Evolutionary conservation across 2,888 invertebrate genomes (phyloP), one percentile per base, ranked within the genome.

Genomic region (Palloptera scutellata): DNA sequence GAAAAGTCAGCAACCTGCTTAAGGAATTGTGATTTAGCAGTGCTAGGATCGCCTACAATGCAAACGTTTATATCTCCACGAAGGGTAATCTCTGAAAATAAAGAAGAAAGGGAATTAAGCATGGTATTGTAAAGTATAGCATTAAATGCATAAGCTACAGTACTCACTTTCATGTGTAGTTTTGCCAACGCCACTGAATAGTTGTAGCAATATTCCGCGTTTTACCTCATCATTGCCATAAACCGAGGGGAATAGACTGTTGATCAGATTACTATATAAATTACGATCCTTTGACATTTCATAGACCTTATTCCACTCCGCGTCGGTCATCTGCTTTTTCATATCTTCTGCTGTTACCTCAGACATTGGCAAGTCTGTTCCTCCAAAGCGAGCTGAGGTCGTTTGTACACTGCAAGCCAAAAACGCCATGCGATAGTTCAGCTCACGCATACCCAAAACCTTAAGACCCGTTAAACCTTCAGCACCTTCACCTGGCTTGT

Each of bases 141-240:
- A 30, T 30, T 30, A 4, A 6, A 2, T 30, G 6, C 30, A 30
- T 2, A 4, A 4, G 30, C 6, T 30, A 30, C 30, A 6, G n/a
- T 48, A 77, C 78, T 79, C 74, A 88, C 89, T 91, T 87, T 98
- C 98, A 43, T 90, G 86, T 0, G 98, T 98, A 20, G 91, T 93
- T 86, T 99, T 99, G 0, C 94, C 91, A 0, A 99, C 98, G 0
- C 99, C 99, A 5, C 99, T 96, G 83, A 99, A 98, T 75, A 99
- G 83, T 94, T 98, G 98, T 48, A 99, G 86, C 11, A 98, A 86
- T 64, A 98, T 91, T 1, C 93, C 95, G 63, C 91, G 86, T 84
- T 99, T 99, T 0, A 99, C 94, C 84, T 98, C 98, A 75, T 96
- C 97, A 83, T 95, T 97, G 0, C 97, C 99, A 79, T 98, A 97